These are phyloP conservation scores for Columba livia DNA, from an alignment of 2,113 vertebrate genomes.

Conservation along the genomic window DNA sequence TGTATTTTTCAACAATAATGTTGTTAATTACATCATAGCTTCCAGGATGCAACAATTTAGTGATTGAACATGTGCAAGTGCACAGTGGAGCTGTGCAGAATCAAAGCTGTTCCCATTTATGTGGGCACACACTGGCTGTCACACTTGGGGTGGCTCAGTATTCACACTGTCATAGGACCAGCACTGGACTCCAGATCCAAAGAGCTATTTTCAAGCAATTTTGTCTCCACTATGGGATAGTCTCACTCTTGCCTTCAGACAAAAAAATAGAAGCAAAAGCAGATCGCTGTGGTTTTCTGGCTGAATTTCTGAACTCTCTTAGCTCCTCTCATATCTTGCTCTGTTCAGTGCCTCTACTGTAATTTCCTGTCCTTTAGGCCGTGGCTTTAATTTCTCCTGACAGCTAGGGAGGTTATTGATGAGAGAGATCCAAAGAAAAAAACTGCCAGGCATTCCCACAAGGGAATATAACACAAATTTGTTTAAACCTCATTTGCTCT, in stretches of 20 bases:
- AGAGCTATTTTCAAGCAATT: background rate
- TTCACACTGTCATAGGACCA: background rate
- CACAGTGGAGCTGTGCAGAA: background rate
- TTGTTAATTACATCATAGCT: background rate
- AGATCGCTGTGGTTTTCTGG: background rate
- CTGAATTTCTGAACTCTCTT: conserved; percentile 6
- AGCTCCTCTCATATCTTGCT: background rate
- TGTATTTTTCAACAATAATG: background rate
- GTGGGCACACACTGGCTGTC: background rate
- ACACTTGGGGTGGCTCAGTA: background rate
- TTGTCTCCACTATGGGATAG: fast-evolving
- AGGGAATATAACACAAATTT: background rate
- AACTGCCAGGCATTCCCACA: background rate
- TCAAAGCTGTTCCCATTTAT: background rate
- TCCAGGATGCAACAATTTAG: background rate
- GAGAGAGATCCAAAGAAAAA: background rate
- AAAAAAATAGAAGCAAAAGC: background rate
- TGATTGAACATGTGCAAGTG: background rate
- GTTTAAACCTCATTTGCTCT: background rate
- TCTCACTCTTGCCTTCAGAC: background rate
- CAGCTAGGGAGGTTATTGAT: conserved; percentile 20
- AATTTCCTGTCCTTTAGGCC: conserved; percentile 19
- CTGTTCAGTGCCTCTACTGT: background rate
- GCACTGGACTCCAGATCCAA: fast-evolving
- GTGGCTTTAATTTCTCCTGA: conserved; percentile 15